These are phyloP conservation scores for Octopus bimaculoides DNA, from an alignment of 1,140 invertebrate species.

Conservation along the genomic window DNA sequence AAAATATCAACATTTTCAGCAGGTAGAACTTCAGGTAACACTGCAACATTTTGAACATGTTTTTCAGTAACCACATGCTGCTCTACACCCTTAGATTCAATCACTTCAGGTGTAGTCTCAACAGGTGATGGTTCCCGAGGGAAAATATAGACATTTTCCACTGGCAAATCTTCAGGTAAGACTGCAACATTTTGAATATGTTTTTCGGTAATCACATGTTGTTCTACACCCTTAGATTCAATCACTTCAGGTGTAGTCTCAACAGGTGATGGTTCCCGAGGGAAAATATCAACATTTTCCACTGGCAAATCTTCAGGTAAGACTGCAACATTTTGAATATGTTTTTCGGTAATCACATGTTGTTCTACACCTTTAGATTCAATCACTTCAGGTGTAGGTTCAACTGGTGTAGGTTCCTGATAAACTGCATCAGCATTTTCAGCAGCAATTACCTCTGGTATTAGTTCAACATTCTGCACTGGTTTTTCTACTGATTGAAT, in stretches of 20 bases:
- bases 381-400: slow-evolving; percentile 1
- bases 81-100: not conserved
- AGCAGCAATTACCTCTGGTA: not conserved
- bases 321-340: not conserved
- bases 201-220: not conserved
- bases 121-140: slow-evolving; percentile 3
- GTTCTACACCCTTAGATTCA: not conserved
- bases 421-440: not conserved
- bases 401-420: not conserved
- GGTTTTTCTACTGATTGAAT: not conserved
- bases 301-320: not conserved
- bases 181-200: not conserved
- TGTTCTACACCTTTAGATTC: not conserved
- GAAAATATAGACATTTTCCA: not conserved
- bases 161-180: not conserved
- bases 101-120: not conserved
- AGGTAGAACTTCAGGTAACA: not conserved
- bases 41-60: not conserved
- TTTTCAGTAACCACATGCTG: not conserved
- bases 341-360: not conserved
- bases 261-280: not conserved
- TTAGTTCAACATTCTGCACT: not conserved
- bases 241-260: slow-evolving; percentile 4
- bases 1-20: not conserved
- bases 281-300: not conserved